Evolutionary conservation across 2,888 invertebrate genomes (phyloP).

Genomic region (Boloria euphrosyne): DNA sequence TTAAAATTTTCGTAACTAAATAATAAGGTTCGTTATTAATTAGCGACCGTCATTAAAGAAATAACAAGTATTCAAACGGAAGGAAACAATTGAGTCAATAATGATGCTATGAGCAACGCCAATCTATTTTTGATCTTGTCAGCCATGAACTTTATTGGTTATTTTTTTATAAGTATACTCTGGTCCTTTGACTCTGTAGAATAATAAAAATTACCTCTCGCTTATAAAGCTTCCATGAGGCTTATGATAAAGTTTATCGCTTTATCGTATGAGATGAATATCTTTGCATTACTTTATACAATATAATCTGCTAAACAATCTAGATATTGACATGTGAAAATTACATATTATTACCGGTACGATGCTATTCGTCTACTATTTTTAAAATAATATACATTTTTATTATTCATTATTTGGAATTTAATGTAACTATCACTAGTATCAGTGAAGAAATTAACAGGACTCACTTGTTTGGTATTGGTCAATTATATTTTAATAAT

Average conservation of each 20-base stretch:
- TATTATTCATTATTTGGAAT: no score
- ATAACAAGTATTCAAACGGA: conserved; percentile 54
- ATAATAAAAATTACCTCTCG: not conserved
- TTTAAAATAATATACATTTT: no score
- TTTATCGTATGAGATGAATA: no score
- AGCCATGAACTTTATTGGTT: conserved; percentile 28
- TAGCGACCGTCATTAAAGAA: conserved; percentile 47
- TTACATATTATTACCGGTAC: no score
- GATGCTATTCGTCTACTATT: no score
- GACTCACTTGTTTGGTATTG: conserved; percentile 5
- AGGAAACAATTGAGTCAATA: conserved; percentile 74
- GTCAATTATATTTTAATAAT: conserved; percentile 17
- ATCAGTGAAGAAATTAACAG: no score
- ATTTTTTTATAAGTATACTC: conserved; percentile 12
- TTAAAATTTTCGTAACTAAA: not conserved
- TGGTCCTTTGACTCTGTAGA: not conserved
- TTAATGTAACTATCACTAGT: no score
- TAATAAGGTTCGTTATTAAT: conserved; percentile 14
- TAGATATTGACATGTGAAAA: no score
- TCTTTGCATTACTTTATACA: no score
- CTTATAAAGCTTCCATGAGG: not conserved
- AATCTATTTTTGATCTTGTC: conserved; percentile 51
- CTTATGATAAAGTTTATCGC: no score
- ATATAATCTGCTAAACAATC: no score
- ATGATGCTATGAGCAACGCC: conserved; percentile 43